Conservation (phyloP, 2,888 invertebrate genomes). For the Tromatobia lineatoria region DNA sequence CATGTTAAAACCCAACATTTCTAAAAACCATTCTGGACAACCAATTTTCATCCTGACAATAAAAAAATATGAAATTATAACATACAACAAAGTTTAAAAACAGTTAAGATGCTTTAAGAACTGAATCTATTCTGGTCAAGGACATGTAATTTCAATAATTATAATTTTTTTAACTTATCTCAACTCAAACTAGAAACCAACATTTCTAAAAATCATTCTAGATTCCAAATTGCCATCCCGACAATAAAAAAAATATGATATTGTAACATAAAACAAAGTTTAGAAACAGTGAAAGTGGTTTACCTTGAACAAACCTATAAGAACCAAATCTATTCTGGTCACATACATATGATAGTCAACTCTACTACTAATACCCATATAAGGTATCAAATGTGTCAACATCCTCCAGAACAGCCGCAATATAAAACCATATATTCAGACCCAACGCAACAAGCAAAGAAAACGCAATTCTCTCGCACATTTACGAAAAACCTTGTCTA, state of each 20-base stretch:
- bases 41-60: background rate
- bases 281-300: slow-evolving; percentile 54
- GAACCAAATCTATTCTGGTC: slow-evolving; percentile 62
- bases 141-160: background rate
- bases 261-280: background rate
- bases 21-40: background rate
- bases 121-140: slow-evolving; percentile 60
- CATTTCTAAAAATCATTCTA: background rate
- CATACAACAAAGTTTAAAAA: background rate
- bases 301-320: slow-evolving; percentile 44
- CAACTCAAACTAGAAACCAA: background rate
- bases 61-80: background rate
- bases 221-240: background rate
- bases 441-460: too few species aligned
- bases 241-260: background rate
- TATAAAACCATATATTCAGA: background rate
- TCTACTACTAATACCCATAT: slow-evolving; percentile 56
- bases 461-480: too few species aligned
- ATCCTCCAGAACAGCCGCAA: background rate
- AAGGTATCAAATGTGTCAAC: slow-evolving; percentile 43
- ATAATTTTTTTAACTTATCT: background rate
- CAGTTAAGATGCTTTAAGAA: slow-evolving; percentile 53
- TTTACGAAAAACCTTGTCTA: background rate
- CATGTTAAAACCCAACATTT: background rate
- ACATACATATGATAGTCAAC: slow-evolving; percentile 18